Conservation (phyloP, 2,888 invertebrate genomes). For the Cryptocheilus praepositus region DNA sequence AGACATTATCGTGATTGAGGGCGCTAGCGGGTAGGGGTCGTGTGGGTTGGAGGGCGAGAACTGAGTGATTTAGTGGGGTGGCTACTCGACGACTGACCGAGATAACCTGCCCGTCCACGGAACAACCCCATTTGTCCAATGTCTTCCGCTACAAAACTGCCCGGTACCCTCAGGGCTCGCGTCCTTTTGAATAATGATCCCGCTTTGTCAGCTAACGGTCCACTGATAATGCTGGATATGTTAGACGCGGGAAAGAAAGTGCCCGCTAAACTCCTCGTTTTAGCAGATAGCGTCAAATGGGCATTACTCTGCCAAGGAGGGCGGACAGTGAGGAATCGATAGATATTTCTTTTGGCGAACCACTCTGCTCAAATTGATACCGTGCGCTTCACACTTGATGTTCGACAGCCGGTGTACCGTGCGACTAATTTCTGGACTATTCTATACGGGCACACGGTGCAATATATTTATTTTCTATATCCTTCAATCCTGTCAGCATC, state of each 20-base stretch:
- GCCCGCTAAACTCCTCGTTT: constrained; percentile 21
- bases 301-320: constrained; percentile 4
- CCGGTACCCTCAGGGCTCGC: constrained; percentile 51
- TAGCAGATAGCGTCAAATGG: constrained; percentile 19
- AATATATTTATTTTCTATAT: no score
- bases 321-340: no score
- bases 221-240: constrained; percentile 53
- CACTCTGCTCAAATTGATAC: no score
- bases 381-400: no score
- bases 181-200: constrained; percentile 67
- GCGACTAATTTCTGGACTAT: no score
- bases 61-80: constrained; percentile 72
- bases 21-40: constrained; percentile 53
- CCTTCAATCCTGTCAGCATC: no score
- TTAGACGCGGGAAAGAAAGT: no score
- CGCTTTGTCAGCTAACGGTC: constrained; percentile 59
- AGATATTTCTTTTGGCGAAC: no score
- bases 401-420: no score
- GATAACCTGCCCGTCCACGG: constrained; percentile 73
- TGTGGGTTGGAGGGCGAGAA: constrained; percentile 60
- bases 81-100: constrained; percentile 72
- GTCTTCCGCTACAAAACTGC: constrained; percentile 73
- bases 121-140: constrained; percentile 73
- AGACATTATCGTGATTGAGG: constrained; percentile 64
- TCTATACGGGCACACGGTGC: no score